Evolutionary conservation across 2,797 vertebrate species (phyloP), one percentile per base, ranked within the genome.

Genomic region (Sebastes cheni): DNA sequence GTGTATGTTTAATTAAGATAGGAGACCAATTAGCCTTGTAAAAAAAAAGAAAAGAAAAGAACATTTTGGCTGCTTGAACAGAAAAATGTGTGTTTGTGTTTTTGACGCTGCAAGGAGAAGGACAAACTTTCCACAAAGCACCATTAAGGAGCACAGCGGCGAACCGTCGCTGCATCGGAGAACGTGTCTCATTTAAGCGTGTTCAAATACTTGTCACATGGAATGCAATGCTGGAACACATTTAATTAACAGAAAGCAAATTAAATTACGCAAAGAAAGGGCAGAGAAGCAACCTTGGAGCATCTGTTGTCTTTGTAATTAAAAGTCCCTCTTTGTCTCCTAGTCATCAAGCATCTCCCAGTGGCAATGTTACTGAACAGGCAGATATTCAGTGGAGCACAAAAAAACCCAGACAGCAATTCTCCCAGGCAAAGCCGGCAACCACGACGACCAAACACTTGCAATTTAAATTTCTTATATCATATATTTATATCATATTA

Each of bases 301-400:
- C 92, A 90, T 91, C 87, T 93, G 88, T 86, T 92, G 86, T 93
- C 88, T 93, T 92, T 93, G 90, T 93, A 94, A 94, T 94, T 95
- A 94, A 93, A 94, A 91, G 80, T 88, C 84, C 72, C 81, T 86
- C 89, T 92, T 92, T 89, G 90, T 93, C 86, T 89, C 56, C 75
- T 70, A 77, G 83, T 85, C 90, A 89, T 91, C 88, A 84, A 80
- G 78, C 80, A 74, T 89, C 86, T 91, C 92, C 92, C 91, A 67
- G 72, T 78, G 82, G 90, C 82, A 30, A 67, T 87, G 87, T 85
- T 87, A 88, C 72, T 7, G 79, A 90, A 78, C 86, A 84, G 81
- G 85, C 71, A 74, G 56, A 87, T 91, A 86, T 81, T 83, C 83
- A 90, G 72, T 42, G 72, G 72, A 86, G 85, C 79, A 71, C 71